Conservation (phyloP, 2,797 vertebrate species). For the Dromococcyx pavoninus region DNA sequence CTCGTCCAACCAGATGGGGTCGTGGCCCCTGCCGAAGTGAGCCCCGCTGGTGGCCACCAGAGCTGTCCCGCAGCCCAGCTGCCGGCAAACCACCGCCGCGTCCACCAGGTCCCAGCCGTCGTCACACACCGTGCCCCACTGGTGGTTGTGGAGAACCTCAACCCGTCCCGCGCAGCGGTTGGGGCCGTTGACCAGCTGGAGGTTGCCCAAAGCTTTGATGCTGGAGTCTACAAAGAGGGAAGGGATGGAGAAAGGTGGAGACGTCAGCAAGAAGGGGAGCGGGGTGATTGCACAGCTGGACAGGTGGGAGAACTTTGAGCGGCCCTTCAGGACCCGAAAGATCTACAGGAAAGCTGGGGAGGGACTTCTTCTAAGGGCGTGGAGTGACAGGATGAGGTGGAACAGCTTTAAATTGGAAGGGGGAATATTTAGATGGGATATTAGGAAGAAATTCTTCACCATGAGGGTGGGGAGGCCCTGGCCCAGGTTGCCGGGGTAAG, state of each 20-base stretch:
- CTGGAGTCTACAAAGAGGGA: neutral
- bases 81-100: constrained; percentile 44
- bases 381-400: no score
- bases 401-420: no score
- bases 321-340: no score
- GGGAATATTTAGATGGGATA: no score
- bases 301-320: no score
- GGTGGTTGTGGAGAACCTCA: constrained; percentile 63
- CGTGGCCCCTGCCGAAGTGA: constrained; percentile 53
- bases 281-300: neutral
- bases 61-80: constrained; percentile 57
- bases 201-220: neutral
- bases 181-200: constrained; percentile 61
- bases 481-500: no score
- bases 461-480: no score
- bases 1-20: constrained; percentile 72
- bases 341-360: no score
- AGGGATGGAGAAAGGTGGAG: neutral
- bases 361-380: no score
- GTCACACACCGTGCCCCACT: constrained; percentile 69
- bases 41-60: constrained; percentile 19
- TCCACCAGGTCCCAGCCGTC: constrained; percentile 67
- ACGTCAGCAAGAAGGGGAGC: neutral
- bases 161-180: constrained; percentile 68
- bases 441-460: no score